A percentile compares a stretch with the other conserved stretches of the same genome.
Conservation (phyloP, 2,113 vertebrate genomes). For the Struthidea cinerea region DNA sequence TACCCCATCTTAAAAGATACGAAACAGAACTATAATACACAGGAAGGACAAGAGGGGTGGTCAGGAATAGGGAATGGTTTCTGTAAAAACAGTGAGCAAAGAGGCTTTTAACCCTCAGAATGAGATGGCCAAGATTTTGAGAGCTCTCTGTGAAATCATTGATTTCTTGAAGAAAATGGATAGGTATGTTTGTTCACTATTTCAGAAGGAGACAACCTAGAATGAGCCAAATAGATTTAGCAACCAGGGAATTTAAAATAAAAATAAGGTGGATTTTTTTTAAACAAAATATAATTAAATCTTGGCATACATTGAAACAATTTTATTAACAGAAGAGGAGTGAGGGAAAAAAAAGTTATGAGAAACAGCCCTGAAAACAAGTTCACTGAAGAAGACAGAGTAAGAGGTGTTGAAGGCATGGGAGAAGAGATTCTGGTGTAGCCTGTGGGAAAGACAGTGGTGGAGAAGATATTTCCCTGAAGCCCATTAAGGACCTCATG, state of each 20-base stretch:
- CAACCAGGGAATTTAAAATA: background rate
- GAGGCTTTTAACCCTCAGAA: background rate
- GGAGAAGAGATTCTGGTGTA: background rate
- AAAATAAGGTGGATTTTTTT: background rate
- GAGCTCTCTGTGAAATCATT: background rate
- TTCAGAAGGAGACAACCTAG: background rate
- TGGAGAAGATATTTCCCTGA: background rate
- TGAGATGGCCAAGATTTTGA: background rate
- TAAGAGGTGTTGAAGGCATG: background rate
- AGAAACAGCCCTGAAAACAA: background rate
- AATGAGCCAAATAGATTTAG: background rate
- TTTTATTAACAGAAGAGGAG: background rate
- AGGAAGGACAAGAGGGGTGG: fast-evolving
- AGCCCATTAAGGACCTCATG: background rate
- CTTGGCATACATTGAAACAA: background rate
- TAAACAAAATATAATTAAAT: background rate
- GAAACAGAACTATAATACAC: background rate
- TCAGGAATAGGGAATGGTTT: background rate
- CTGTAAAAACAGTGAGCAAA: background rate
- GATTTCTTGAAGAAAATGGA: background rate
- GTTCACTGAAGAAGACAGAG: background rate
- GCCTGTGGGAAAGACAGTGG: background rate
- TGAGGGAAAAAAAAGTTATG: no score
- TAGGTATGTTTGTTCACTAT: background rate
- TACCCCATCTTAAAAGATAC: background rate